Conservation (phyloP, 2,113 vertebrate species). For the Ochotona princeps region DNA sequence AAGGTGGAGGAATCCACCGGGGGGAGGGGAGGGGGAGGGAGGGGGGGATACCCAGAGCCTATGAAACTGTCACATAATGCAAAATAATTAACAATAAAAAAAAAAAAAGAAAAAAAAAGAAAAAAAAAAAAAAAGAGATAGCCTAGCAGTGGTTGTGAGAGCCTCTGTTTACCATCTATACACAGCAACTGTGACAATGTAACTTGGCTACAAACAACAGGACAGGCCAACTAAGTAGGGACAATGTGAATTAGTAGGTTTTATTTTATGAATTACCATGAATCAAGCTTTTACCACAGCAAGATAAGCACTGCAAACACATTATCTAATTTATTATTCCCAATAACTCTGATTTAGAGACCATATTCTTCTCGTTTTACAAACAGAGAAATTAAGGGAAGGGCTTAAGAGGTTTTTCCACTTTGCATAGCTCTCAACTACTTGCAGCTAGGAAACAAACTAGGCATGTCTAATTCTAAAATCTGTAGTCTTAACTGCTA, state of each 20-base stretch:
- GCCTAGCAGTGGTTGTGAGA: not conserved
- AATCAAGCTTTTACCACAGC: not conserved
- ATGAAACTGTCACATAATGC: too few relatives aligned
- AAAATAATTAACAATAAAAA: too few relatives aligned
- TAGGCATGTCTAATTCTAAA: slow-evolving; percentile 9
- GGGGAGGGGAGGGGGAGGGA: too few relatives aligned
- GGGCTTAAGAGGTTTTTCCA: not conserved
- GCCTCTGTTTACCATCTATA: not conserved
- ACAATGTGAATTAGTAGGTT: not conserved
- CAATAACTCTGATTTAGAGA: not conserved
- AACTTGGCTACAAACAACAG: not conserved
- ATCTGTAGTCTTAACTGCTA: not conserved
- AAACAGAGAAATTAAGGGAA: slow-evolving; percentile 33
- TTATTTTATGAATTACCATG: slow-evolving; percentile 1
- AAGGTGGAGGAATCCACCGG: too few relatives aligned
- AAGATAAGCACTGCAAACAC: not conserved
- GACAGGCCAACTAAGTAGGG: not conserved
- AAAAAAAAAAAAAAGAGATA: not conserved
- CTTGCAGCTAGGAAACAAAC: not conserved
- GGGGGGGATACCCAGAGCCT: too few relatives aligned
- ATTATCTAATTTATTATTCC: not conserved
- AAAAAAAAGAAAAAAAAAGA: too few relatives aligned
- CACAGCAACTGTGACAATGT: not conserved
- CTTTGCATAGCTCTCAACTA: not conserved
- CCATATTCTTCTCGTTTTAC: slow-evolving; percentile 4